Percentiles rank a stretch among this genome's conserved stretches.
These are phyloP conservation scores for Molossus molossus DNA, from an alignment of 2,797 vertebrate genomes.

Conservation along the genomic window DNA sequence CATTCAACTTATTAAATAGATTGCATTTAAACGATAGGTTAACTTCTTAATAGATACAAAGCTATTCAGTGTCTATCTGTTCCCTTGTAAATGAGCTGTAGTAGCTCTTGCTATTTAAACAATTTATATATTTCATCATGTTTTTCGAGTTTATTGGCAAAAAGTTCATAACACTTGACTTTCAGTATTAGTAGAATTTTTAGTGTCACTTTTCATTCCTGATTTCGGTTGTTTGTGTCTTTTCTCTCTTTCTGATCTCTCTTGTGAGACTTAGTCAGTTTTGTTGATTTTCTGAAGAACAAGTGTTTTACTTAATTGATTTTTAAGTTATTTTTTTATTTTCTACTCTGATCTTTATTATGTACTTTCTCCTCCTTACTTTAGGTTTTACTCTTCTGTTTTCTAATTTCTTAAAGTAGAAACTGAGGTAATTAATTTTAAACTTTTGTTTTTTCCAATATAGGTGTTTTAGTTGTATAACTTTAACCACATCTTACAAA, in stretches of 20 bases:
- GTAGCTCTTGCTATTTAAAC: not conserved
- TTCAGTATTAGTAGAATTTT: not conserved
- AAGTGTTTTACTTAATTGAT: slow-evolving; percentile 29
- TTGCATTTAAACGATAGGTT: slow-evolving; percentile 3
- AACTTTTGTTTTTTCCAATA: not conserved
- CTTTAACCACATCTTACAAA: not conserved
- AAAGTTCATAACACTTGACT: not conserved
- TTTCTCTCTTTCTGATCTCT: not conserved
- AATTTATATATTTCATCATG: not conserved
- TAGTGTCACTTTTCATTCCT: not conserved
- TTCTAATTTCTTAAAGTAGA: slow-evolving; percentile 17
- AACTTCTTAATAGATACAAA: not conserved
- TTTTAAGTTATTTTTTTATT: slow-evolving; percentile 49
- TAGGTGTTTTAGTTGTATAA: not conserved
- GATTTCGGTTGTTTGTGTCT: not conserved
- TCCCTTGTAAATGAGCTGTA: not conserved
- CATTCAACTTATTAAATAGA: not conserved
- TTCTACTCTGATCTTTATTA: not conserved
- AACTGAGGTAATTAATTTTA: not conserved
- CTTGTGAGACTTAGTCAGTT: slow-evolving; percentile 5
- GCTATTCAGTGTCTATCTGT: not conserved
- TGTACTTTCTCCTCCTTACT: not conserved
- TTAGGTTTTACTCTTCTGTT: not conserved
- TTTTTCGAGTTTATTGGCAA: not conserved
- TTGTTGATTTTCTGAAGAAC: slow-evolving; percentile 46